Evolutionary conservation across 2,888 invertebrate genomes (phyloP), one percentile per base, ranked within the genome.

Genomic region (Lomographa bimaculata): DNA sequence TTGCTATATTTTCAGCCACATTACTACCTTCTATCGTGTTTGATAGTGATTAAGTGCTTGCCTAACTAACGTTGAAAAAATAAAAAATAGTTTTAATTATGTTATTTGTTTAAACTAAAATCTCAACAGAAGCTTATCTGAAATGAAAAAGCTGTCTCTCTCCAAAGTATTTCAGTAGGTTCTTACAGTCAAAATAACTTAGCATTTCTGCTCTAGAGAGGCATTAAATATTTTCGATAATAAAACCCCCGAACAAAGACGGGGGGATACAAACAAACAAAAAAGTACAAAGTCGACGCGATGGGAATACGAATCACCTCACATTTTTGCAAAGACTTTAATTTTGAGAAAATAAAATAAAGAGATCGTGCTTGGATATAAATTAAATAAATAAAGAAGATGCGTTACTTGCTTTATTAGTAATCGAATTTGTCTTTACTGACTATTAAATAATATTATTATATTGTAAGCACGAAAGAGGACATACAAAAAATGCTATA

Each of bases 281-380:
- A 39, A 37, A 29, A 41, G 23, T 30, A 20, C 24, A 55, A 64
- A 61, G 57, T 57, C 65, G 41, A 65, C 67, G 57, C 60, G 39
- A 42, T 49, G 48, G 55, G 74, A 80, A 76, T 76, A 72, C 64
- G 57, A 68, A 73, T 70, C 54, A 55, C 54, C 51, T 57, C 57
- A 58, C 60, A 66, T 62, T 66, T 73, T 66, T 65, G 64, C 54
- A 63, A 65, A 62, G 61, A 64, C 54, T 71, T 75, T 77, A 69
- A 75, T 73, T 77, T 75, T 62, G 64, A 65, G 57, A 17, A 60
- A 60, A 55, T 53, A 53, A 55, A 48, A 52, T 20, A 4, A 16
- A 8, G 21, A 8, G 10, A 2, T 10, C 7, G 24, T n/a, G 5
- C 7, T 25, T 14, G 1, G 5, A 7, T 16, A 3, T n/a, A n/a